These are phyloP conservation scores for Zaprionus obscuricornis DNA, from an alignment of 2,888 invertebrate genomes.

Conservation along the genomic window DNA sequence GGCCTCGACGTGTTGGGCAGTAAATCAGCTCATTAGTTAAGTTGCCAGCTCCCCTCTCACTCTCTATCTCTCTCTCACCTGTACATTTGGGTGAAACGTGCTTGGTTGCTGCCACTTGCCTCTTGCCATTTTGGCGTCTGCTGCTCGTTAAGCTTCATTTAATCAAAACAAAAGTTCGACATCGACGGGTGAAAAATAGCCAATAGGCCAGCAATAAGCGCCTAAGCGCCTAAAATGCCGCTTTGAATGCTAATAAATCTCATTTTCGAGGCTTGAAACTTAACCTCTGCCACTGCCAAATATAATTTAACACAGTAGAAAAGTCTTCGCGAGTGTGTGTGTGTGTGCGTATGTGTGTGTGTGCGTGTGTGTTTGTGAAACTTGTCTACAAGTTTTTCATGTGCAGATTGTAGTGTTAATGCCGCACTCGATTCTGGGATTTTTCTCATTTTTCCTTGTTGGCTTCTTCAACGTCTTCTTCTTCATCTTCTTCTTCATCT, in stretches of 20 bases:
- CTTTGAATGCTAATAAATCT: conserved; percentile 81
- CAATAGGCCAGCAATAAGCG: conserved; percentile 57
- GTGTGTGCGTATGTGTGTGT: too few species aligned
- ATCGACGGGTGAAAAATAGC: conserved; percentile 73
- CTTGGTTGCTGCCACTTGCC: conserved; percentile 14
- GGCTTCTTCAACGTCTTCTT: too few species aligned
- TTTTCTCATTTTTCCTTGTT: conserved; percentile 22
- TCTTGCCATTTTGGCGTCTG: conserved; percentile 17
- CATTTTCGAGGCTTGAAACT: conserved; percentile 59
- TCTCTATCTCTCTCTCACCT: not conserved
- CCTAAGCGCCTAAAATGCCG: conserved; percentile 71
- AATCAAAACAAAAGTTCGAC: conserved; percentile 80
- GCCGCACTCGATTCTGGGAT: conserved; percentile 32
- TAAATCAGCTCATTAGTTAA: conserved; percentile 82
- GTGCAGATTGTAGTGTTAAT: conserved; percentile 33
- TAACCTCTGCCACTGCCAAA: conserved; percentile 60
- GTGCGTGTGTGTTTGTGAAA: conserved; percentile 8
- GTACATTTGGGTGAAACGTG: conserved; percentile 32
- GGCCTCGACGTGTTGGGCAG: conserved; percentile 64
- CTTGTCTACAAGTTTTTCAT: conserved; percentile 41
- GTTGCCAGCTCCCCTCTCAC: conserved; percentile 45
- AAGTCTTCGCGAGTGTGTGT: too few species aligned
- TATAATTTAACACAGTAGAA: conserved; percentile 56
- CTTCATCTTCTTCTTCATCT: too few species aligned
- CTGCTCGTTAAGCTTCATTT: conserved; percentile 79